Evolutionary conservation across 2,113 vertebrate genomes (phyloP), one percentile per base, ranked within the genome.

Genomic region (Coryphaenoides rupestris): DNA sequence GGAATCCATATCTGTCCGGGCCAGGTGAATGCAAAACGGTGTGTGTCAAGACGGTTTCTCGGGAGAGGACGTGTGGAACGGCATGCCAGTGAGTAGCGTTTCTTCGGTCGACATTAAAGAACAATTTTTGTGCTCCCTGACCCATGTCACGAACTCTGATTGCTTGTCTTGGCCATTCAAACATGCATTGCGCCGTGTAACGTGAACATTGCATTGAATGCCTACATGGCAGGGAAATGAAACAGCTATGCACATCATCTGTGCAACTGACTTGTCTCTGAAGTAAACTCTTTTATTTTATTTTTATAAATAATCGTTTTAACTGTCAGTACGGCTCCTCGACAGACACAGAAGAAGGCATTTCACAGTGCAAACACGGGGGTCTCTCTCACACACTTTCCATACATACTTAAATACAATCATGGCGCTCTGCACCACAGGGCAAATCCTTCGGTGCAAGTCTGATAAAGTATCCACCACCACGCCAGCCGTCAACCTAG

Each of bases 401-500:
- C 12, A 75, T 81, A 76, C 69, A 73, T 69, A 84, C 86, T 86
- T 82, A 82, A 84, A 87, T 90, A 77, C 81, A 85, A 81, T 89
- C 77, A 76, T 33, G 56, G 69, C 13, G 63, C 68, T 59, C 21
- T 74, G 70, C 64, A 62, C 76, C 66, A 24, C 74, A n/a, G 47
- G 47, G 81, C 81, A 86, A 90, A 90, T 89, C 87, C 68, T 66
- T 88, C 88, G 84, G 84, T 86, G 77, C 84, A 87, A 88, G 81
- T 87, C 89, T 83, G 84, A 83, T 81, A 86, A 88, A 89, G 78
- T 79, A 86, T 85, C 79, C 65, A 72, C 75, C 65, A 72, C 75
- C 33, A 40, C 13, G 69, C 82, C 90, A 89, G 86, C 88, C 90
- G 88, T 87, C 87, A 75, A 73, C 82, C 80, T 84, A 79, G 89